Conservation (phyloP, 2,888 invertebrate species). For the Polydrusus cervinus region DNA sequence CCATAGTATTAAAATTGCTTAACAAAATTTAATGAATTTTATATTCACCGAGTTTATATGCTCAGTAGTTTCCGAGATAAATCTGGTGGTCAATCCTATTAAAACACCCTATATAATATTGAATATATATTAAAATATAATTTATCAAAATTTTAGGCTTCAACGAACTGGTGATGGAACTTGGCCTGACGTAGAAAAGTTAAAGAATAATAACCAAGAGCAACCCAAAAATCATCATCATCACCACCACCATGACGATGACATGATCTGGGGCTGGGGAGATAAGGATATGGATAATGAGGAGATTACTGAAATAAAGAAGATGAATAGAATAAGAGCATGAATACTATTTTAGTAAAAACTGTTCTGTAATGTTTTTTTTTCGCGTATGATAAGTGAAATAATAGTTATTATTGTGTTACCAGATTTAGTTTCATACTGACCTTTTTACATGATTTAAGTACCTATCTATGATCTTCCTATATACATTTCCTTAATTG, state of each 20-base stretch:
- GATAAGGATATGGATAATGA: conserved; percentile 83
- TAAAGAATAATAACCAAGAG: conserved; percentile 15
- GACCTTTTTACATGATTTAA: no score
- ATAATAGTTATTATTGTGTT: no score
- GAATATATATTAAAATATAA: no score
- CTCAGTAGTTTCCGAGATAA: no score
- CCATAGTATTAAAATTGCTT: no score
- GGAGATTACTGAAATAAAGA: conserved; percentile 70
- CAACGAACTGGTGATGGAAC: conserved; percentile 58
- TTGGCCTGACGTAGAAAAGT: conserved; percentile 40
- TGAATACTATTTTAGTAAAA: conserved; percentile 33
- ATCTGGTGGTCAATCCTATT: no score
- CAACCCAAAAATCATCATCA: conserved; percentile 16
- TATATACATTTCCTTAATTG: no score
- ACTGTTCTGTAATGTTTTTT: not conserved
- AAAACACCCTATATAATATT: no score
- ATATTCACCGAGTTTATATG: no score
- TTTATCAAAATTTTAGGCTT: conserved; percentile 65
- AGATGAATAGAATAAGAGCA: conserved; percentile 60
- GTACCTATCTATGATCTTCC: no score
- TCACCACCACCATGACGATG: conserved; percentile 65
- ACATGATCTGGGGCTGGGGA: conserved; percentile 87
- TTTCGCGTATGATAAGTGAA: not conserved
- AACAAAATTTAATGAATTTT: no score
- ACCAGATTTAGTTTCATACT: no score